Evolutionary conservation across 2,797 vertebrate genomes (phyloP).

Genomic region (Falco columbarius): DNA sequence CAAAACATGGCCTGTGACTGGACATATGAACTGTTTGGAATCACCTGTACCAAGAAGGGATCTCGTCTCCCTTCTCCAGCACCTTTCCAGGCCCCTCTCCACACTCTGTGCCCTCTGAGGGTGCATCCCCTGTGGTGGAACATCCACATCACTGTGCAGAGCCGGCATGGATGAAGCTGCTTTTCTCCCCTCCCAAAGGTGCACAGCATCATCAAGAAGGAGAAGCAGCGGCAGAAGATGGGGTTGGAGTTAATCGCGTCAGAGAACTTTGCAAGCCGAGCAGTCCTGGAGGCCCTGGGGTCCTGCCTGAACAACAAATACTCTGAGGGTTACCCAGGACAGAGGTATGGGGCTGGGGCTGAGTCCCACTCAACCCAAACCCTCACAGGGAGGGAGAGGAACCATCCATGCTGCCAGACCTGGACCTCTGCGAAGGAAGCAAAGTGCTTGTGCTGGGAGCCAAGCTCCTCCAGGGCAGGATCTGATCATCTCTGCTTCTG

Average conservation of each 20-base stretch:
- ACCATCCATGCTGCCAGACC: not conserved
- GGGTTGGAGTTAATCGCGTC: slow-evolving; percentile 95
- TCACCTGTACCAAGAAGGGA: not conserved
- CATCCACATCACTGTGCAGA: accelerated
- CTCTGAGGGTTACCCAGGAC: slow-evolving; percentile 96
- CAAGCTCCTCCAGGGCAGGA: not conserved
- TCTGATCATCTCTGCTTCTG: not conserved
- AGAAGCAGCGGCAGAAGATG: slow-evolving; percentile 88
- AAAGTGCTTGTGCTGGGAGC: not conserved
- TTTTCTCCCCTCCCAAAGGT: slow-evolving; percentile 74
- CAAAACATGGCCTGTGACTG: not conserved
- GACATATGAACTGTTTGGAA: not conserved
- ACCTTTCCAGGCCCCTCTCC: not conserved
- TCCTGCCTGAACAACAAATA: slow-evolving; percentile 99
- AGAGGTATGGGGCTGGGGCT: slow-evolving; percentile 80
- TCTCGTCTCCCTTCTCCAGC: not conserved
- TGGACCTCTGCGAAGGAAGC: not conserved
- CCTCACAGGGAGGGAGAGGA: not conserved
- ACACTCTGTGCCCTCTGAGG: not conserved
- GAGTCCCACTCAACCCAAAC: not conserved
- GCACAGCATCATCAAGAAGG: slow-evolving; percentile 91
- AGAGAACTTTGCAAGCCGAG: slow-evolving; percentile 95
- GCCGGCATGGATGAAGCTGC: not conserved
- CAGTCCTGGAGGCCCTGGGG: slow-evolving; percentile 93
- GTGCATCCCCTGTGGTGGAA: not conserved